Evolutionary conservation across 2,113 vertebrate species (phyloP).

Genomic region (Vulpes vulpes): DNA sequence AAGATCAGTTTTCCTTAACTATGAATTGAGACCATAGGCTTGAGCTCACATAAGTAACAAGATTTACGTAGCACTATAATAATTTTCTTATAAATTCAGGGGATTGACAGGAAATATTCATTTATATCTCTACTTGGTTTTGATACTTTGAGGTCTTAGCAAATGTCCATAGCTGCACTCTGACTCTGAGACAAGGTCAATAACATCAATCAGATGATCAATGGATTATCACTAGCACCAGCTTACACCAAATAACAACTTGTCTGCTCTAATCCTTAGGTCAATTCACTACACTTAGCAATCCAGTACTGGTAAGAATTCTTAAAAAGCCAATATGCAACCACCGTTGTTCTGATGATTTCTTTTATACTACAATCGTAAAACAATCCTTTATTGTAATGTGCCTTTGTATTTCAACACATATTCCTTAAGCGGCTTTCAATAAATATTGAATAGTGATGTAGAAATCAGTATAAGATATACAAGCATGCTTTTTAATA

Average conservation of each 20-base stretch:
- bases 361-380: neutral
- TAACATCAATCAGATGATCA: constrained; percentile 80
- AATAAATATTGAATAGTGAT: constrained; percentile 40
- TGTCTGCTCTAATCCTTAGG: constrained; percentile 78
- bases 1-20: neutral
- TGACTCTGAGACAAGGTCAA: constrained; percentile 64
- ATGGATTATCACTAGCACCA: constrained; percentile 75
- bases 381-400: neutral
- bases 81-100: neutral
- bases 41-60: neutral
- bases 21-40: neutral
- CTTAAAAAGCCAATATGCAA: constrained; percentile 33
- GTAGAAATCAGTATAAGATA: constrained; percentile 29
- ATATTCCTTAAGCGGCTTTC: constrained; percentile 1
- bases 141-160: constrained; percentile 4
- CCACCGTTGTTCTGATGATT: neutral
- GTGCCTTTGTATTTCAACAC: neutral
- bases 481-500: constrained; percentile 9
- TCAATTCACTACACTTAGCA: constrained; percentile 76
- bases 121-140: neutral
- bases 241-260: constrained; percentile 82
- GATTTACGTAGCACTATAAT: neutral
- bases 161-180: constrained; percentile 62
- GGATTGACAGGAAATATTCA: neutral
- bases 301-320: neutral